Conservation (phyloP, 1,140 invertebrate genomes). For the Apocrypta bakeri region DNA sequence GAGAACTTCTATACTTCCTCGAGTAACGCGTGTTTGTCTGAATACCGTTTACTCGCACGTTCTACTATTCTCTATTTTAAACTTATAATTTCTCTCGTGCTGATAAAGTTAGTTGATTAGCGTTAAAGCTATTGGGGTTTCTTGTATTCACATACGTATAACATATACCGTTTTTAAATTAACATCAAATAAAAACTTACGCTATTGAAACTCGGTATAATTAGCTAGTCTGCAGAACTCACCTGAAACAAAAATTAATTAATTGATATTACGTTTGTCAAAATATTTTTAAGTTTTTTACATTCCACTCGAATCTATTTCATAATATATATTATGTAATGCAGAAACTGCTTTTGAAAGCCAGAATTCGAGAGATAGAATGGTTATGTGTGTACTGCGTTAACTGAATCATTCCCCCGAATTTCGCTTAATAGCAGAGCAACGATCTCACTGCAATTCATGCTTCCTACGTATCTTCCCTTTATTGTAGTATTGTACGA, state of each 20-base stretch:
- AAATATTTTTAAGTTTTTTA: no score
- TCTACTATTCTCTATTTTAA: background rate
- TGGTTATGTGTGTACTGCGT: background rate
- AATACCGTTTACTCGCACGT: no score
- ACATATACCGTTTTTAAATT: background rate
- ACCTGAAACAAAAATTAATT: background rate
- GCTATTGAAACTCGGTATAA: background rate
- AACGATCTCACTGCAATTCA: background rate
- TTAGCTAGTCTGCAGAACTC: background rate
- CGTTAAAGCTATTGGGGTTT: background rate
- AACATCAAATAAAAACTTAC: background rate
- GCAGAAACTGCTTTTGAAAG: no score
- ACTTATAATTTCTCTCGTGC: background rate
- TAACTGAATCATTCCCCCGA: background rate
- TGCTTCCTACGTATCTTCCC: no score
- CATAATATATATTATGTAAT: no score
- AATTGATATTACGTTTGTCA: no score
- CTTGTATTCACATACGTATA: no score
- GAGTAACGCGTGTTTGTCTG: background rate
- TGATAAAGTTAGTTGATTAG: background rate
- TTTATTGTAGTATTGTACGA: background rate
- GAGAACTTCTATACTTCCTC: background rate
- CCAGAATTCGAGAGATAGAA: no score
- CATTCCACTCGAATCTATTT: no score
- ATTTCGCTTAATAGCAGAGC: background rate